Evolutionary conservation across 1,140 invertebrate species (phyloP), one percentile per base, ranked within the genome.

Genomic region (Phortica variegata): DNA sequence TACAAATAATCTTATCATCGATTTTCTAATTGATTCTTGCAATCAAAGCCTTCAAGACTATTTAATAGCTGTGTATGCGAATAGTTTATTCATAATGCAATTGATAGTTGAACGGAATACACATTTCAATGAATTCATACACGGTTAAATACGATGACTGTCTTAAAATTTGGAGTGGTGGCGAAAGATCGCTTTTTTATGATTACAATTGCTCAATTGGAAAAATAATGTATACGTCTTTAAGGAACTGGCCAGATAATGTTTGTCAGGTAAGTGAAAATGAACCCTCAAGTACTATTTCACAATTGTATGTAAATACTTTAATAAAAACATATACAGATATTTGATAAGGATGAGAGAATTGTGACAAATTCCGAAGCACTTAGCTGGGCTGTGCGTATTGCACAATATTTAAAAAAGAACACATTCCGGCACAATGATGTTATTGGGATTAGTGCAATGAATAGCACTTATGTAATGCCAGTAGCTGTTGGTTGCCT

Each of bases 131-230:
- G n/a, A n/a, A n/a, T n/a, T n/a, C n/a, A n/a, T n/a, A n/a, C n/a
- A n/a, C n/a, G n/a, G n/a, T n/a, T n/a, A n/a, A n/a, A n/a, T 63
- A 49, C 43, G 45, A 63, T 29, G 38, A 53, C 33, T 50, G 65
- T 36, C 53, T 57, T 1, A 57, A 53, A 33, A 60, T 65, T 31
- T 63, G 61, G 61, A 63, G 57, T 15, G 61, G 61, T 0, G n/a
- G 20, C 2, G 26, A n/a, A 3, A 33, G 47, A 16, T 17, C 32
- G 21, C 49, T 43, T 1, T 8, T 49, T 2, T 63, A 42, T 15
- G 47, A 49, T 26, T 46, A 13, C n/a, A 38, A 65, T 12, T 32
- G 50, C 17, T 60, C 57, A 0, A 21, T 21, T 0, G 61, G 61
- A 0, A 46, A 49, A 29, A 32, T 65, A 1, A 21, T 60, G 12